These are phyloP conservation scores for Cacatua alba DNA, from an alignment of 2,113 vertebrate genomes.

Conservation along the genomic window DNA sequence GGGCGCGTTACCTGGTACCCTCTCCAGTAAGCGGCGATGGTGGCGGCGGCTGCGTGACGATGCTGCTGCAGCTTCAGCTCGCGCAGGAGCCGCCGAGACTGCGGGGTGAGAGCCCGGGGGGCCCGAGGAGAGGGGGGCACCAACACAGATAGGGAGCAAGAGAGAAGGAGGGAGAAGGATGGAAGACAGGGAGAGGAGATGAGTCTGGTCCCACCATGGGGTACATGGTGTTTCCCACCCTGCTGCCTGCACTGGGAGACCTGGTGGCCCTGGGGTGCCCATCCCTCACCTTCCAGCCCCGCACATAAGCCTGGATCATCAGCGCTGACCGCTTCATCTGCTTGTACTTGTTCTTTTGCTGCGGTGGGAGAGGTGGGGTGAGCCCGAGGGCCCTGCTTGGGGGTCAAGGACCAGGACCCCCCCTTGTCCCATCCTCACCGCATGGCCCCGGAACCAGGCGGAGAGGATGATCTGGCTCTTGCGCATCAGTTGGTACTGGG, in stretches of 20 bases:
- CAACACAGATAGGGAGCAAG: neutral
- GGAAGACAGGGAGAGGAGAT: neutral
- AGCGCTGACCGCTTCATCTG: slow-evolving; percentile 49
- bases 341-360: slow-evolving; percentile 77
- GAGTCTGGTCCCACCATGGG: neutral
- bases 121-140: neutral
- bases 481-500: slow-evolving; percentile 75
- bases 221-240: rapidly evolving
- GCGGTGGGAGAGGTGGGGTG: neutral
- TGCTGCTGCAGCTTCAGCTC: slow-evolving; percentile 34
- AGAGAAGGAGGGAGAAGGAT: neutral
- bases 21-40: slow-evolving; percentile 59
- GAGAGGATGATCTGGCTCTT: slow-evolving; percentile 82
- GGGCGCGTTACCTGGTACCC: slow-evolving; percentile 45
- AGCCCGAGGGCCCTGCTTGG: rapidly evolving
- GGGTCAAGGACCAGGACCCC: neutral
- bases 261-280: neutral
- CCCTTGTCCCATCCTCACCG: slow-evolving; percentile 38
- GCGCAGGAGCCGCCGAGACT: slow-evolving; percentile 61
- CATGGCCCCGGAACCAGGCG: slow-evolving; percentile 75
- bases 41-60: neutral
- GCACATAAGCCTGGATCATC: slow-evolving; percentile 71
- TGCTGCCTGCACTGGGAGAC: rapidly evolving
- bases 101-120: neutral
- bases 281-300: slow-evolving; percentile 81